Evolutionary conservation across 2,113 vertebrate genomes (phyloP), one percentile per base, ranked within the genome.

Genomic region (Nansenia antarctica): DNA sequence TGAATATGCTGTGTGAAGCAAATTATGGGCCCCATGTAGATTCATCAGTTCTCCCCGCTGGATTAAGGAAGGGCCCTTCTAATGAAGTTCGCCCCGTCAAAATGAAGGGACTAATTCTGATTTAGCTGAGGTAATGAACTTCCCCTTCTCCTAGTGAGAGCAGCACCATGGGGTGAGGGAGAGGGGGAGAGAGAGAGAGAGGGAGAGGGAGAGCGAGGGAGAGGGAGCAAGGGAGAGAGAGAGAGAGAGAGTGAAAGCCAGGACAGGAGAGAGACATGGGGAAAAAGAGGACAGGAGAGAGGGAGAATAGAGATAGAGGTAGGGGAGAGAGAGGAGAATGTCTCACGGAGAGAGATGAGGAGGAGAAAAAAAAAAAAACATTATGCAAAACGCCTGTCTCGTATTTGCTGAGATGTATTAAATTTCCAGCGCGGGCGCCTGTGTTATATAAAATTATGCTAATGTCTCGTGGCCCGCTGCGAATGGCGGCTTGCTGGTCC

Each of bases 111-210:
- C 96, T 98, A 96, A 97, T 98, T 98, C 96, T 96, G 96, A 98
- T 98, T 98, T 96, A 96, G 95, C 95, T 97, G 95, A 97, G 96
- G 95, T 96, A 98, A 98, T 98, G 95, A 98, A 98, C 95, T 98
- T 97, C 95, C 95, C 95, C 54, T 87, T 95, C 95, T 98, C 96
- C 95, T 94, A 94, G 94, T 94, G 96, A 95, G 96, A 96, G 95
- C 94, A 93, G 95, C 95, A 94, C 94, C 94, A 94, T 95, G 95
- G 95, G 95, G 96, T 92, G 94, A 93, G 92, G 91, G 90, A 92
- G 94, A 94, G 92, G 94, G 91, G 91, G 91, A 90, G 91, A 59
- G 57, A 18, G 26, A 60, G 70, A 57, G 55, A 63, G 57, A 62
- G 47, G 8, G 59, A 67, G 74, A 27, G n/a, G n/a, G n/a, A n/a